phyloP scores from a whole-genome alignment of 2,113 vertebrate species.

The Pluvialis apricaria region DNA sequence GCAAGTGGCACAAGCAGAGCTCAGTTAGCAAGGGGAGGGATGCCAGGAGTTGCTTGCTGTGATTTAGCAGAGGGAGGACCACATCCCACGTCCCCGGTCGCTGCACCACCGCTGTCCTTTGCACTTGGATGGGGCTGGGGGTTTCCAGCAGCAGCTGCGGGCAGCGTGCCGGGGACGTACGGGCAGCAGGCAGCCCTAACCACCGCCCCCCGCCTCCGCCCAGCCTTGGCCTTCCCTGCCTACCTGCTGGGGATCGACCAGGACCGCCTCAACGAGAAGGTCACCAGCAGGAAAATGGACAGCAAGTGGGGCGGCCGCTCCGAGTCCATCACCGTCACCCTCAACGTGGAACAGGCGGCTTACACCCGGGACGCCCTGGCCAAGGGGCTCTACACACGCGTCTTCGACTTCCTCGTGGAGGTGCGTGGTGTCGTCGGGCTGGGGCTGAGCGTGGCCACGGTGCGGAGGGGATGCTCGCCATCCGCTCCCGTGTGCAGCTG shows the following conservation, averaged over 20 bases:
- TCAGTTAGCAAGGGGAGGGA: background rate
- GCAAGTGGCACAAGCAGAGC: background rate
- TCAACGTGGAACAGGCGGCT: slow-evolving; percentile 91
- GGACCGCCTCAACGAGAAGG: slow-evolving; percentile 86
- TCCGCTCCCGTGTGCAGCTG: fast-evolving
- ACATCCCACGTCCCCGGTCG: fast-evolving
- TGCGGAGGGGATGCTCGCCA: fast-evolving
- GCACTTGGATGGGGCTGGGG: fast-evolving
- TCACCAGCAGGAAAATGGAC: slow-evolving; percentile 96
- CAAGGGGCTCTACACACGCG: slow-evolving; percentile 88
- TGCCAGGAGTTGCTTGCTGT: background rate
- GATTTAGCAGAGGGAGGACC: background rate
- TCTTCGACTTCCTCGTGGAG: slow-evolving; percentile 97
- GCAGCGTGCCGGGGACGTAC: fast-evolving
- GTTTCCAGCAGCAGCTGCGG: fast-evolving
- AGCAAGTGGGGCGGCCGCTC: slow-evolving; percentile 93
- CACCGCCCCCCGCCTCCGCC: background rate
- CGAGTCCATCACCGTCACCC: slow-evolving; percentile 91
- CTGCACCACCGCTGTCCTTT: background rate
- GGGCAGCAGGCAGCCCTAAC: background rate
- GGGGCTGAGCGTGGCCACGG: fast-evolving
- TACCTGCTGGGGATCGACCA: slow-evolving; percentile 91
- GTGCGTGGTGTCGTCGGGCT: background rate
- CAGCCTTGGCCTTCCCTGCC: slow-evolving; percentile 91
- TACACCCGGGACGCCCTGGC: slow-evolving; percentile 92